Conservation (phyloP, 2,797 vertebrate species). For the Sebastes ruberrimus region DNA sequence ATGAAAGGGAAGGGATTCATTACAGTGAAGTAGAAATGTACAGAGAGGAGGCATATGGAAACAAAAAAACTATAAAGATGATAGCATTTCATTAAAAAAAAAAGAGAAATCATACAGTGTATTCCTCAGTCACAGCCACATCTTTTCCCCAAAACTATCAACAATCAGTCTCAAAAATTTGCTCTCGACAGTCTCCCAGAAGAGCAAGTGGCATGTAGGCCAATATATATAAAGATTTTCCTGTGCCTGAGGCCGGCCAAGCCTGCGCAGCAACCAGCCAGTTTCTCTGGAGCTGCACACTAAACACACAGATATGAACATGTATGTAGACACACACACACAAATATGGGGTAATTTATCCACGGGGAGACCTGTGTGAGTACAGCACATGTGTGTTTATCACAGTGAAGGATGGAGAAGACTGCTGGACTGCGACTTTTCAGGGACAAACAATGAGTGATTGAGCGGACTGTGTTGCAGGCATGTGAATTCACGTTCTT, state of each 20-base stretch:
- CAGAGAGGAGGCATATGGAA: neutral
- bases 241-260: constrained; percentile 33
- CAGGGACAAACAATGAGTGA: constrained; percentile 31
- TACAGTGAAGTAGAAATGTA: neutral
- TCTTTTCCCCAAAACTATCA: constrained; percentile 18
- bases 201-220: constrained; percentile 58
- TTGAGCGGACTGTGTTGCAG: neutral
- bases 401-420: constrained; percentile 11
- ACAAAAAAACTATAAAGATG: constrained; percentile 25
- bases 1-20: neutral
- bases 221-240: constrained; percentile 57
- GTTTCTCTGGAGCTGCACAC: constrained; percentile 23
- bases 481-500: neutral
- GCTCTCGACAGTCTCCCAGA: constrained; percentile 43
- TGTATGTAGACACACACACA: neutral
- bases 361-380: neutral
- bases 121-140: constrained; percentile 5
- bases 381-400: constrained; percentile 4
- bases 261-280: constrained; percentile 31
- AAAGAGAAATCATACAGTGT: neutral
- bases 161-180: constrained; percentile 46
- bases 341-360: constrained; percentile 13
- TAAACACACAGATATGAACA: constrained; percentile 26
- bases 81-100: constrained; percentile 11
- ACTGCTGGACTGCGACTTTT: constrained; percentile 17